phyloP scores from a whole-genome alignment of 2,888 invertebrate species.

The Psococerastis gibbosa region DNA sequence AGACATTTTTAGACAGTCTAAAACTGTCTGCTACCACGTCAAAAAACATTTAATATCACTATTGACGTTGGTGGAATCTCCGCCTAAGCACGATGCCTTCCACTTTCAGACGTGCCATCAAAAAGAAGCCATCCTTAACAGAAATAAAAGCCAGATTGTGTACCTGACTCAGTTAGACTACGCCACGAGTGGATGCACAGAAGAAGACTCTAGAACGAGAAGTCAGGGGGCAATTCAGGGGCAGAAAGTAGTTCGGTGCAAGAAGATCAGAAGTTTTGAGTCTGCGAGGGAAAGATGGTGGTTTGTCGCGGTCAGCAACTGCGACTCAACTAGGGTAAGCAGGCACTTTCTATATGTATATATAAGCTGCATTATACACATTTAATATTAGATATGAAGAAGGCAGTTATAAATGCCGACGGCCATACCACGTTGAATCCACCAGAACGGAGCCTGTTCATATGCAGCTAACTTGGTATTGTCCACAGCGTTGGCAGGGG shows the following conservation, averaged over 20 bases:
- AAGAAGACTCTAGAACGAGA: neutral
- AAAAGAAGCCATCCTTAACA: slow-evolving; percentile 47
- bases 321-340: slow-evolving; percentile 41
- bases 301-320: slow-evolving; percentile 76
- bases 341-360: no score
- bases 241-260: slow-evolving; percentile 34
- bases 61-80: no score
- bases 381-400: no score
- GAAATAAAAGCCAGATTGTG: slow-evolving; percentile 60
- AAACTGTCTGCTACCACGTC: no score
- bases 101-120: slow-evolving; percentile 48
- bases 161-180: slow-evolving; percentile 36
- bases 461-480: no score
- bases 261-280: slow-evolving; percentile 48
- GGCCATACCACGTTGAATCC: no score
- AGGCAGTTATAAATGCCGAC: no score
- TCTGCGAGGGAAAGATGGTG: slow-evolving; percentile 83
- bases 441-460: no score
- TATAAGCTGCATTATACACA: no score
- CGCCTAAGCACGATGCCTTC: slow-evolving; percentile 7
- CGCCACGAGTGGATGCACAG: neutral
- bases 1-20: no score
- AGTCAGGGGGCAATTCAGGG: slow-evolving; percentile 16
- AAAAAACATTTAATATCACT: no score
- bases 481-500: no score